phyloP scores from a whole-genome alignment of 2,888 invertebrate genomes.

The Trachelus troglodyta region DNA sequence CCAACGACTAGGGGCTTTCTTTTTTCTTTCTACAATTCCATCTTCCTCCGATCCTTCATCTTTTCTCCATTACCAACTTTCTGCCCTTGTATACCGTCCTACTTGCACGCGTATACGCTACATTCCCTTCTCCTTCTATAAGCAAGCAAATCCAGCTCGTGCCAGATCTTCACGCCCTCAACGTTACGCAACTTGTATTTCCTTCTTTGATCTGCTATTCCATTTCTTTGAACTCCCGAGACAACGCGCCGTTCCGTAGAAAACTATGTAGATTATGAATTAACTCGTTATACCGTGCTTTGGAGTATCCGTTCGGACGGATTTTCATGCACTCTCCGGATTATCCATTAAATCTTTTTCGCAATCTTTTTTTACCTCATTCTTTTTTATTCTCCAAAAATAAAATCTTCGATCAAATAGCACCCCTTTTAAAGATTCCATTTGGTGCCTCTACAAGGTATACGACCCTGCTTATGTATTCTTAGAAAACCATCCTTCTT shows the following conservation, averaged over 20 bases:
- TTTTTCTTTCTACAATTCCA: constrained; percentile 2
- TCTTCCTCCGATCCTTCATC: not conserved
- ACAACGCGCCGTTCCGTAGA: constrained; percentile 7
- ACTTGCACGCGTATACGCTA: not conserved
- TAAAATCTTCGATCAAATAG: not conserved
- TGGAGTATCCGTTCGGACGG: not conserved
- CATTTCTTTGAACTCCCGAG: constrained; percentile 28
- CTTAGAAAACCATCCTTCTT: not conserved
- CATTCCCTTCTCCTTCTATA: not conserved
- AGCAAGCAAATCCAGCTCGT: not conserved
- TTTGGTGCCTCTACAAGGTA: not conserved
- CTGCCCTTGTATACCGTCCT: not conserved
- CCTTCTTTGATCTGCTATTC: constrained; percentile 42
- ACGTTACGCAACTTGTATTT: not conserved
- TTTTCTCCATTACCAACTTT: constrained; percentile 2
- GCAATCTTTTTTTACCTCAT: not conserved
- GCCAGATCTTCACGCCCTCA: not conserved
- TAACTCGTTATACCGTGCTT: constrained; percentile 23
- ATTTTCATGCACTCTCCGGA: not conserved
- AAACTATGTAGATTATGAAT: constrained; percentile 30
- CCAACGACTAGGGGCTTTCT: not conserved
- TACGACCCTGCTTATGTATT: not conserved
- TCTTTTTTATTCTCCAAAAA: not conserved
- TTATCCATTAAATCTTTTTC: not conserved
- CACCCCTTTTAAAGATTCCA: not conserved